Conservation (phyloP, 37 sponge, comb jelly and placozoan species). For the Crambe crambe region DNA sequence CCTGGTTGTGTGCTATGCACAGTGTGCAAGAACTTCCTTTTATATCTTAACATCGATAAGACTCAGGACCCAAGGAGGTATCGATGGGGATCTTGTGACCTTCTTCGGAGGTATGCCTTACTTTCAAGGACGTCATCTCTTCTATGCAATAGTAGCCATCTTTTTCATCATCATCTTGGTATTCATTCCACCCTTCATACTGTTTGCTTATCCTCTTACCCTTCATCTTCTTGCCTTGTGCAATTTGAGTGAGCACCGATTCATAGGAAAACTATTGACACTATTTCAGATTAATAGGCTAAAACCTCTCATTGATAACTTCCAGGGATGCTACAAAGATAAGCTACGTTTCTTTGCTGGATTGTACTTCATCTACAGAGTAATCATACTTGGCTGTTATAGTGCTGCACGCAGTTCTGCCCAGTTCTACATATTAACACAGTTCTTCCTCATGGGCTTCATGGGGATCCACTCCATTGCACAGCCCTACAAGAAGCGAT, state of each 20-base stretch:
- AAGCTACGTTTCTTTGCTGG: slow-evolving; percentile 10
- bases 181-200: neutral
- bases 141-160: slow-evolving; percentile 23
- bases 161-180: neutral
- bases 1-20: slow-evolving; percentile 29
- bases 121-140: neutral
- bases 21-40: slow-evolving; percentile 7
- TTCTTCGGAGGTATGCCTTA: slow-evolving; percentile 11
- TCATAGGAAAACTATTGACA: neutral
- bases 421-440: neutral
- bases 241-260: neutral
- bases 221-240: neutral
- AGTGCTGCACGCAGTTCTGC: neutral
- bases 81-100: neutral
- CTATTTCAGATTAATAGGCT: neutral
- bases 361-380: slow-evolving; percentile 7
- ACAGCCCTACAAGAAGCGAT: slow-evolving; percentile 1
- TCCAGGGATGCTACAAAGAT: slow-evolving; percentile 10
- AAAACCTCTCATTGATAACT: neutral
- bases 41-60: neutral
- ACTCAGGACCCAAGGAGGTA: neutral
- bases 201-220: neutral
- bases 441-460: neutral
- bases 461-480: neutral
- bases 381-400: neutral